Evolutionary conservation across 2,888 invertebrate genomes (phyloP).

Genomic region (Choristoneura rosaceana): DNA sequence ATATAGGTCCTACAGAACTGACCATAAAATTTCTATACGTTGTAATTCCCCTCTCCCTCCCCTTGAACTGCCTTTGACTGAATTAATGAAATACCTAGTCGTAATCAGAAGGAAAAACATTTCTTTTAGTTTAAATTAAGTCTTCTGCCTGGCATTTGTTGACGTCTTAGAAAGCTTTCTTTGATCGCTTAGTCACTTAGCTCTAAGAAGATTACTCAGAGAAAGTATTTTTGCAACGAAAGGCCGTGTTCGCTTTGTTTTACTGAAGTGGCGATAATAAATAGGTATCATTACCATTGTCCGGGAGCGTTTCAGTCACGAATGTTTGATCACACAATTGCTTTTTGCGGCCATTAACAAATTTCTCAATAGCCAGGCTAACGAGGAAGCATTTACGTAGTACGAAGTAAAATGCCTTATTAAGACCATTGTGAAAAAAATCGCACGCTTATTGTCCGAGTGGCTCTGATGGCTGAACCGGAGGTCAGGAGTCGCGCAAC

Average conservation of each 20-base stretch:
- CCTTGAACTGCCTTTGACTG: neutral
- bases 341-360: constrained; percentile 13
- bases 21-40: no score
- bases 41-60: no score
- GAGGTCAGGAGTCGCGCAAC: constrained; percentile 64
- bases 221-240: constrained; percentile 22
- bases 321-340: constrained; percentile 12
- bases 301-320: constrained; percentile 3
- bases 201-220: neutral
- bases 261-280: constrained; percentile 9
- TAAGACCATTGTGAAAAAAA: constrained; percentile 45
- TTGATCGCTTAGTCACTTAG: constrained; percentile 11
- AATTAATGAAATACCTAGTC: neutral
- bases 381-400: constrained; percentile 27
- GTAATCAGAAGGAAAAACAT: neutral
- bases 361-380: constrained; percentile 26
- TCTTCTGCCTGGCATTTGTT: neutral
- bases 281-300: constrained; percentile 10
- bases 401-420: constrained; percentile 19
- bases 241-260: constrained; percentile 25
- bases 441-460: constrained; percentile 57
- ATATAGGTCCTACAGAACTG: no score
- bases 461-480: constrained; percentile 52
- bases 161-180: constrained; percentile 2
- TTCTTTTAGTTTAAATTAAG: neutral